Evolutionary conservation across 2,888 invertebrate species (phyloP).

Genomic region (Creontiades dilutus): DNA sequence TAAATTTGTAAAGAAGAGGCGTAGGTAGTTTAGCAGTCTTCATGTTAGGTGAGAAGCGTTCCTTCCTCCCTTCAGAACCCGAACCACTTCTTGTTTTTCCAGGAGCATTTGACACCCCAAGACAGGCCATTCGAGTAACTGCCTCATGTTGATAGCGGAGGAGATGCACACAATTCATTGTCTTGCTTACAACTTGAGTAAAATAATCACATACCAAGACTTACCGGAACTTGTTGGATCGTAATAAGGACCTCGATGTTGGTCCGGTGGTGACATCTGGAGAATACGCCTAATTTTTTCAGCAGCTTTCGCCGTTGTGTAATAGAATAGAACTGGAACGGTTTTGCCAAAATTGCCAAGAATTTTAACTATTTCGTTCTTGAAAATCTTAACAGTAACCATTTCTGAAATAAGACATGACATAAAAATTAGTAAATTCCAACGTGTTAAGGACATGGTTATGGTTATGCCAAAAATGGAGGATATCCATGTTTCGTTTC

Average conservation of each 20-base stretch:
- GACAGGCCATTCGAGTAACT: too few relatives aligned
- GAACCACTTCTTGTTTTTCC: too few relatives aligned
- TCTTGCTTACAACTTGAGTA: too few relatives aligned
- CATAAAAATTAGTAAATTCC: neutral
- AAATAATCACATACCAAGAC: neutral
- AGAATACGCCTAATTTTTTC: conserved; percentile 84
- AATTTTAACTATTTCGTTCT: conserved; percentile 86
- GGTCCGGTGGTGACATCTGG: conserved; percentile 82
- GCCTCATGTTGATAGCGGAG: too few relatives aligned
- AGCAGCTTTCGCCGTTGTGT: conserved; percentile 85
- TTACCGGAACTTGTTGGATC: conserved; percentile 81
- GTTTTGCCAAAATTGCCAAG: conserved; percentile 88
- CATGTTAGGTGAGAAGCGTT: too few relatives aligned
- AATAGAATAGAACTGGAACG: conserved; percentile 89
- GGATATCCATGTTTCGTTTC: too few relatives aligned
- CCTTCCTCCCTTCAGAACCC: too few relatives aligned
- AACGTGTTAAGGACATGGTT: neutral
- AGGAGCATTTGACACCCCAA: too few relatives aligned
- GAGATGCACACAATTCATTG: too few relatives aligned
- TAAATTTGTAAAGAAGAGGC: too few relatives aligned
- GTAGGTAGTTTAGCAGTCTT: too few relatives aligned
- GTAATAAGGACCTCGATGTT: conserved; percentile 78
- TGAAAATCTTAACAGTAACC: conserved; percentile 85
- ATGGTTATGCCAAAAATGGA: too few relatives aligned
- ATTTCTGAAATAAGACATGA: conserved; percentile 79